Base-by-base conservation (phyloP, 2,797 vertebrate genomes). In the Jordanella pulchra region DNA sequence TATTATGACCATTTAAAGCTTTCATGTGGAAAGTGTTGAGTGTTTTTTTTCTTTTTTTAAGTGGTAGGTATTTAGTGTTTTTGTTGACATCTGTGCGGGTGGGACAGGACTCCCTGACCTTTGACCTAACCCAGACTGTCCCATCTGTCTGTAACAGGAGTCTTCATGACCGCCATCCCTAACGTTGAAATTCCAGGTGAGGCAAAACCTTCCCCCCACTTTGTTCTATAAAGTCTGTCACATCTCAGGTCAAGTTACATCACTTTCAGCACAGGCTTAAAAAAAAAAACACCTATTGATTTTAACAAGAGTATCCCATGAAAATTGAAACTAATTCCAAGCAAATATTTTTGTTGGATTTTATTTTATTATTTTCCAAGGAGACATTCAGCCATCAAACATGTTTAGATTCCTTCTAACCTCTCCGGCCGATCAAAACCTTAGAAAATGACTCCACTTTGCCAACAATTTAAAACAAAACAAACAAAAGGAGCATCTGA, bases 101-200 rank as follows among this genome's bases (percentile, higher is more conserved):
- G 79, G 55, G 67, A 30, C 23, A 17, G 15, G 28, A n/a, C 32
- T 67, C 6, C 18, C 65, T 78, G 81, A 84, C 82, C 86, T 89
- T 67, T 91, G 79, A 90, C 78, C 82, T 55, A 42, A 39, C 77
- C 63, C 76, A 82, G 75, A 76, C 81, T 80, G 61, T 87, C 72
- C 87, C 86, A 84, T 91, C 89, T 92, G 89, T 87, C 69, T 75
- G 7, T 27, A 61, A 73, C 83, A 85, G 90, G 69, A 83, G 79
- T 75, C 65, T 61, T 79, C 47, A 51, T 77, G 1, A 58, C 42
- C 27, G 15, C 67, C 28, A 84, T 85, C 70, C 82, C 88, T 35
- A 55, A 78, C 61, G 1, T 79, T 50, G 89, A 92, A 76, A 79
- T 92, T 68, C 91, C 92, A 89, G 92, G 93, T 94, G 82, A 94